Conservation (phyloP, 2,797 vertebrate genomes). For the Lutjanus argentimaculatus region DNA sequence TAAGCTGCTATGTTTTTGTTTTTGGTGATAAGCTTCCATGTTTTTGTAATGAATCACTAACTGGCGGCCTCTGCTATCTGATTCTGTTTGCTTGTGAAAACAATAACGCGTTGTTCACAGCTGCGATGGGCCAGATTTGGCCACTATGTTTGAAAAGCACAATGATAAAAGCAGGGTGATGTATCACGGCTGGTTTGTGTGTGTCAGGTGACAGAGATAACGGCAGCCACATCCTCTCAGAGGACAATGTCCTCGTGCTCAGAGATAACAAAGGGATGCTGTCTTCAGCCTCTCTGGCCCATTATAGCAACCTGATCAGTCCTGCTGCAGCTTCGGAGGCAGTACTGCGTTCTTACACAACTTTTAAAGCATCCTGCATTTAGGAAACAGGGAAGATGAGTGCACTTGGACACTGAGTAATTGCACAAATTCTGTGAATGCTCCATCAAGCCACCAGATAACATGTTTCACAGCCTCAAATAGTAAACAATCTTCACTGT, state of each 20-base stretch:
- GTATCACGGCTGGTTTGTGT: constrained; percentile 69
- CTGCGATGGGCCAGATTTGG: constrained; percentile 54
- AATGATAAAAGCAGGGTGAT: constrained; percentile 68
- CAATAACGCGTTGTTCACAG: constrained; percentile 57
- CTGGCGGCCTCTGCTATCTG: constrained; percentile 61
- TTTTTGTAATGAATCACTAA: constrained; percentile 72
- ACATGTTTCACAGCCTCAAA: constrained; percentile 57
- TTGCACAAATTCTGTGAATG: constrained; percentile 39
- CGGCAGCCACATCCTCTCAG: constrained; percentile 72
- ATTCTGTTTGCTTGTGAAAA: constrained; percentile 54
- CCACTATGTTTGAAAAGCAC: constrained; percentile 53
- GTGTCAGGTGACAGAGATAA: constrained; percentile 82
- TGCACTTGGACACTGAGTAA: constrained; percentile 30
- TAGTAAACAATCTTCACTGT: constrained; percentile 49
- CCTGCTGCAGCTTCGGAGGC: constrained; percentile 37
- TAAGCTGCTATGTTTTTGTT: constrained; percentile 52
- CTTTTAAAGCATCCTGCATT: constrained; percentile 45
- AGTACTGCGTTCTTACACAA: neutral
- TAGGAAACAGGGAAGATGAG: constrained; percentile 31
- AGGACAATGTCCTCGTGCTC: constrained; percentile 69
- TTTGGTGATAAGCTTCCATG: constrained; percentile 59
- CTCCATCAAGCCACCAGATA: constrained; percentile 58
- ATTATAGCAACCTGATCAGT: constrained; percentile 61
- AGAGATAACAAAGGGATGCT: constrained; percentile 67
- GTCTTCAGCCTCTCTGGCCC: constrained; percentile 48